phyloP scores from a whole-genome alignment of 1,140 invertebrate genomes.

The Onthophagus taurus region DNA sequence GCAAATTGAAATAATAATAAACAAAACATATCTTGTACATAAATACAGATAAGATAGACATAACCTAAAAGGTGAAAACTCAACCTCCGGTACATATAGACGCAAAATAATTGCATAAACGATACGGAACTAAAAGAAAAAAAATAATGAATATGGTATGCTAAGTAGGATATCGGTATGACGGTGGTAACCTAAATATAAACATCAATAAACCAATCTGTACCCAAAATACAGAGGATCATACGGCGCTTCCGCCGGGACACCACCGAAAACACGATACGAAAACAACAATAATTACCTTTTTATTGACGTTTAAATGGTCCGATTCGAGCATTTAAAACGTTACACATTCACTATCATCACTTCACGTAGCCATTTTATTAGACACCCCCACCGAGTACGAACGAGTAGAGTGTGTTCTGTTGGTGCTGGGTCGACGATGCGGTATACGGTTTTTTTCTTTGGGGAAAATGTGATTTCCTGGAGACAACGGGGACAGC shows the following conservation, averaged over 20 bases:
- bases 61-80: too few species aligned
- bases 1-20: too few species aligned
- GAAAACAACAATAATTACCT: slow-evolving; percentile 13
- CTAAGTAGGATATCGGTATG: slow-evolving; percentile 16
- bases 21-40: too few species aligned
- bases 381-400: slow-evolving; percentile 28
- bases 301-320: slow-evolving; percentile 5
- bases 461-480: too few species aligned
- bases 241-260: background rate
- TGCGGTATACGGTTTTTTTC: too few species aligned
- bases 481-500: too few species aligned
- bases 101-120: slow-evolving; percentile 1
- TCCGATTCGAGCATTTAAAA: slow-evolving; percentile 23
- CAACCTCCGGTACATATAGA: too few species aligned
- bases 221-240: background rate
- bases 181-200: slow-evolving; percentile 34
- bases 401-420: too few species aligned
- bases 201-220: slow-evolving; percentile 12
- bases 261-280: too few species aligned
- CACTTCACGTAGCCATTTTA: slow-evolving; percentile 34
- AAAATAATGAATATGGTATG: slow-evolving; percentile 3
- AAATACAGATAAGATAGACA: too few species aligned
- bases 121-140: slow-evolving; percentile 7
- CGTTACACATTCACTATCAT: slow-evolving; percentile 26
- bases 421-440: too few species aligned